phyloP scores from a whole-genome alignment of 2,113 vertebrate genomes.

The Cyanistes caeruleus region DNA sequence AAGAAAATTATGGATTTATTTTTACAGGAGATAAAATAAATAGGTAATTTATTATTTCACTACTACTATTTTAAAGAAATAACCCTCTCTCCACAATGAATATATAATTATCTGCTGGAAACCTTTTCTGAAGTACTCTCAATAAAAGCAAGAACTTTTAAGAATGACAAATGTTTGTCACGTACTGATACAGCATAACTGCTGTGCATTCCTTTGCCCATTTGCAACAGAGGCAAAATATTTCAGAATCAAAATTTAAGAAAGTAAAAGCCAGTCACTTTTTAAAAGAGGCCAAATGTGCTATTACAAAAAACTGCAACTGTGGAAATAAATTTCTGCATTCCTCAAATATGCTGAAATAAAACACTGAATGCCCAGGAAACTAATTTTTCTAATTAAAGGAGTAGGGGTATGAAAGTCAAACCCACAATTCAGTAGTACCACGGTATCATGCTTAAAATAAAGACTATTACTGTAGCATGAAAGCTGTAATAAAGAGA shows the following conservation, averaged over 20 bases:
- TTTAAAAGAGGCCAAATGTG: background rate
- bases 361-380: background rate
- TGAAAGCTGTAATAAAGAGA: background rate
- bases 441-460: background rate
- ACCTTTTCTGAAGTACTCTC: background rate
- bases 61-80: background rate
- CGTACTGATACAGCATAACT: background rate
- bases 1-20: background rate
- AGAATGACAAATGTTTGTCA: background rate
- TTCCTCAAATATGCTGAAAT: background rate
- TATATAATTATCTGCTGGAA: slow-evolving; percentile 1
- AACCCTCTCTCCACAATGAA: background rate
- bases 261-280: background rate
- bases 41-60: background rate
- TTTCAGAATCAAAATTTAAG: background rate
- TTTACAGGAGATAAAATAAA: slow-evolving; percentile 9
- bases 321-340: background rate
- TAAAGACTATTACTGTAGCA: background rate
- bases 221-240: background rate
- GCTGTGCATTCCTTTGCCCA: background rate
- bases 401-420: background rate
- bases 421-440: background rate
- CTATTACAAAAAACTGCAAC: background rate
- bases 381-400: background rate
- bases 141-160: background rate